Evolutionary conservation across 2,888 invertebrate genomes (phyloP), one percentile per base, ranked within the genome.

Genomic region (Diloba caeruleocephala): DNA sequence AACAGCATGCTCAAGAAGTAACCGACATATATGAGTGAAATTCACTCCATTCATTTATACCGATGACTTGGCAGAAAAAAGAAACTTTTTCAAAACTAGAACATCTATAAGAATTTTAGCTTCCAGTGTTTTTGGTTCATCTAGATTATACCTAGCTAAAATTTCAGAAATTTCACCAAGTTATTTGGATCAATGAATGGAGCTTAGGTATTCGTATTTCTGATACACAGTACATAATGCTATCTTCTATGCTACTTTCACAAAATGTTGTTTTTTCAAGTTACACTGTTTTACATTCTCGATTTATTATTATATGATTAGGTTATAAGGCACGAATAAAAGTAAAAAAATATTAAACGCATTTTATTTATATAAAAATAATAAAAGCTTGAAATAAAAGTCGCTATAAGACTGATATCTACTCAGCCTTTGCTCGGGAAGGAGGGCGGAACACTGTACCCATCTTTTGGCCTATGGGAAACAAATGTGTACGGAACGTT

Each of bases 1-100:
- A 87, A 84, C 74, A 88, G 81, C 76, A 83, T 91, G 84, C 60
- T 84, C 61, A 92, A 91, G 86, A 90, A 91, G 85, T 90, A 84
- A 87, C 60, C 54, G 29, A 33, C 50, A 14, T 9, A 34, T 15
- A 38, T 34, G 36, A 15, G 34, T 37, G 28, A 38, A 19, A 4
- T 25, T 31, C 13, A 29, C 57, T 60, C 46, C 54, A 55, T 54
- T 67, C 58, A 17, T 54, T 75, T 59, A 51, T 37, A 31, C 61
- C 45, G 52, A 59, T 55, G 46, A 5, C 21, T 5, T 21, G 2
- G n/a, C n/a, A n/a, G 17, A 5, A 21, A 21, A 21, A 21, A 21
- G 21, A 17, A 17, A 17, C 17, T 17, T 17, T 5, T 17, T 17
- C 2, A 17, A 5, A 17, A 17, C n/a, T n/a, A n/a, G n/a, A n/a